These are phyloP conservation scores for Lampris megalopsis DNA, from an alignment of 2,113 vertebrate genomes.

Conservation along the genomic window DNA sequence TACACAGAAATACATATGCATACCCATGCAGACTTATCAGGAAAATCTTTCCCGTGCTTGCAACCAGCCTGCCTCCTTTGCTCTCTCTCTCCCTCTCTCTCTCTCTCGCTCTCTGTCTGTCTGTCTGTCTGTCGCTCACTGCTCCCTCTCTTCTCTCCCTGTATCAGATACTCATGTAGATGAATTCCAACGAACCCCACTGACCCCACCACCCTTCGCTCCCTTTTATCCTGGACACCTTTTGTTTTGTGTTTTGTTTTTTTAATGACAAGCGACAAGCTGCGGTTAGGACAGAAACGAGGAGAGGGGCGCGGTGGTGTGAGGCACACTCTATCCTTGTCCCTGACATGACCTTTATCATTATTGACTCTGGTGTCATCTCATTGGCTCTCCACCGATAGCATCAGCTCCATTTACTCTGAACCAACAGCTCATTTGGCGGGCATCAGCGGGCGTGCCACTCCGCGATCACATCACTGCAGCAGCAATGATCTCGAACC, in stretches of 20 bases:
- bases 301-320: conserved; percentile 2
- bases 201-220: background rate
- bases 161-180: background rate
- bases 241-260: conserved; percentile 11
- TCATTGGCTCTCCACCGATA: conserved; percentile 52
- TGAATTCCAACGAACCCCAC: background rate
- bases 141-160: background rate
- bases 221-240: background rate
- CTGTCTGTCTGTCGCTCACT: background rate
- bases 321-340: conserved; percentile 35
- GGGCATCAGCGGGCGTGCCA: background rate
- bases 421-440: conserved; percentile 47
- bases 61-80: background rate
- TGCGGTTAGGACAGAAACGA: conserved; percentile 2
- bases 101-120: background rate
- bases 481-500: conserved; percentile 40
- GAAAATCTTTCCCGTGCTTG: background rate
- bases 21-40: background rate
- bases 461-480: conserved; percentile 48
- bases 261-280: conserved; percentile 11
- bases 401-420: conserved; percentile 37
- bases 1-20: conserved; percentile 1
- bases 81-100: background rate
- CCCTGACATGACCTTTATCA: conserved; percentile 14
- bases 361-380: conserved; percentile 16